Evolutionary conservation across 2,113 vertebrate species (phyloP), one percentile per base, ranked within the genome.

Genomic region (Smithornis capensis): DNA sequence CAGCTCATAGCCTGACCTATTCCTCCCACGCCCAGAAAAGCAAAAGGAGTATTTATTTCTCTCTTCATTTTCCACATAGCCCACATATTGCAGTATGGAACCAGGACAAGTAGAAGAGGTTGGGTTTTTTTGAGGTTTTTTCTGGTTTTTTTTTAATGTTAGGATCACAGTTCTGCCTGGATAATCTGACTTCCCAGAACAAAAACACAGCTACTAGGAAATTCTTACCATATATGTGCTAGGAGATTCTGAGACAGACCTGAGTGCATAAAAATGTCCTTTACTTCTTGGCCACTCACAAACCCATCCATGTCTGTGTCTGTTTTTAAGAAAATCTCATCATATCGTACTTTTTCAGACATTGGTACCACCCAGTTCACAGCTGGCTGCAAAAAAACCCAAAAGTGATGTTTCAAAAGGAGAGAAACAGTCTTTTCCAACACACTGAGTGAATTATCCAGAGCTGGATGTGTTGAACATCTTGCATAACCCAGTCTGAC

Each of bases 241-340:
- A 99, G 98, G 55, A 99, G 59, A 78, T 97, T 99, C 97, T 99
- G 99, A 52, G 98, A 98, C 53, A 99, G 98, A 76, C 99, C 99
- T 3, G 99, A 99, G 68, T 99, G 99, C 97, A 99, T 99, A 97
- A 99, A 99, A 97, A 99, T 99, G 8, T 99, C 99, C 93, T 99
- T 99, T 40, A 99, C 99, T 97, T 99, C 99, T 80, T 97, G 98
- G 67, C 99, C 99, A 5, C 99, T 99, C 92, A 99, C 99, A 83
- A 98, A 99, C 11, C 99, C 99, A 10, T 99, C 99, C 95, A 99
- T 89, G 96, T 99, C 99, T 25, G 98, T 95, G 81, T 99, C 99
- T 0, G 98, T 99, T 98, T 99, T 99, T 83, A 99, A 91, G 96
- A 99, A 99, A 73, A 99, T 99, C 82, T 99, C 99, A 2, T 99